Base-by-base conservation (phyloP, 2,113 vertebrate species). In the Sprattus sprattus region DNA sequence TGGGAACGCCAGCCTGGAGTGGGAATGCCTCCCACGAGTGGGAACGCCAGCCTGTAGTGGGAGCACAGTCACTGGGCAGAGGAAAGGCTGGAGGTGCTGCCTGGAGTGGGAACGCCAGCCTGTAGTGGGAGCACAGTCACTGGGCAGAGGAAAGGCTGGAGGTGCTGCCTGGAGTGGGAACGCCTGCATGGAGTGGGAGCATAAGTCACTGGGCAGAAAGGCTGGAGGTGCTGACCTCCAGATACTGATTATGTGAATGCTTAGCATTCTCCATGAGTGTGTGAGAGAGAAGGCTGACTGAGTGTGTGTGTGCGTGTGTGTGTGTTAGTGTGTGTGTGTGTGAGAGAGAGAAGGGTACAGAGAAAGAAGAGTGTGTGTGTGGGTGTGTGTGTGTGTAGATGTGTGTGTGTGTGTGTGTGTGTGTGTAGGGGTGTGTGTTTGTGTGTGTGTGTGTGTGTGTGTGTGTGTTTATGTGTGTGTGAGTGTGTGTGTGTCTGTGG, bases 191-290 rank as follows among this genome's bases (percentile, higher is more conserved):
- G n/a, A n/a, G n/a, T n/a, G n/a, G 39, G 39, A 39, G 39, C 39
- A 39, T 2, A 39, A n/a, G n/a, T n/a, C n/a, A n/a, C n/a, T n/a
- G n/a, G n/a, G n/a, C n/a, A 45, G 46, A 47, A 45, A 82, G 81
- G 84, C 84, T 28, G 64, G 25, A 71, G 81, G 81, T 6, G 54
- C 52, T 39, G 45, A 49, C 80, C 54, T 49, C 44, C 52, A 67
- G 7, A 28, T 1, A 25, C 25, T 28, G 81, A 60, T 88, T 85
- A 88, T 84, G 87, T 88, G 87, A 88, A 83, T 64, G 84, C n/a
- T 85, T 64, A 57, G 81, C 49, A 83, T 81, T 32, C 50, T 45
- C 15, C 47, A 54, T 28, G 22, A 22, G 25, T 50, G 83, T 81
- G 83, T 81, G 67, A 45, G 82, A 46, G 7, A 71, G 64, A 32